Evolutionary conservation across 2,888 invertebrate genomes (phyloP), one percentile per base, ranked within the genome.

Genomic region (Diaprepes abbreviatus): DNA sequence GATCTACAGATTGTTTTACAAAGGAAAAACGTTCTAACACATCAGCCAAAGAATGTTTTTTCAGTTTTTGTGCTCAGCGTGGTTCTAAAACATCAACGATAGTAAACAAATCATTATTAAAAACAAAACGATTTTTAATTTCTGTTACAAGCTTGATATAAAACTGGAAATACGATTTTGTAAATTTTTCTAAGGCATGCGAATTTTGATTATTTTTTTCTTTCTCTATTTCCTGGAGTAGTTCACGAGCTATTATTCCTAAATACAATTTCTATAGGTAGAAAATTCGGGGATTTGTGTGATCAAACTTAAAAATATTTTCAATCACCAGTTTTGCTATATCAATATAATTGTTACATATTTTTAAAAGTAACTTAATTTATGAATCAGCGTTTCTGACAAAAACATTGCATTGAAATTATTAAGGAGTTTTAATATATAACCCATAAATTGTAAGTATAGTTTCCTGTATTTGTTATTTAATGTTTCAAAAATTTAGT

Each of bases 11-110:
- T 10, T 68, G 38, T 58, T 68, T 72, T 57, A 72, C 50, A 57
- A 68, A 33, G n/a, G 62, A 65, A 28, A 50, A 50, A 14, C 50
- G 28, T 0, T 50, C 16, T 1, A 50, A 1, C 6, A 50, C 9
- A 28, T 1, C n/a, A 0, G 1, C 6, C 7, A 50, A 31, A 5
- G 50, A 50, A 6, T 31, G 12, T 2, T 7, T 12, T 2, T 50
- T 5, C 12, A 31, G 14, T 24, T 21, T 24, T 24, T 58, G 40
- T 10, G 58, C 67, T 21, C 9, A 16, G 28, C 58, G 43, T 28
- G 67, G 71, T 65, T 71, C 55, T 14, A 71, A 24, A 17, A 69
- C 52, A 16, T 58, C 33, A 28, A 64, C 28, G 5, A 69, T 45
- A 31, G 58, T 28, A 35, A 64, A 69, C 52, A 69, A 5, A 4